Evolutionary conservation across 2,113 vertebrate species (phyloP), one percentile per base, ranked within the genome.

Genomic region (Parus major): DNA sequence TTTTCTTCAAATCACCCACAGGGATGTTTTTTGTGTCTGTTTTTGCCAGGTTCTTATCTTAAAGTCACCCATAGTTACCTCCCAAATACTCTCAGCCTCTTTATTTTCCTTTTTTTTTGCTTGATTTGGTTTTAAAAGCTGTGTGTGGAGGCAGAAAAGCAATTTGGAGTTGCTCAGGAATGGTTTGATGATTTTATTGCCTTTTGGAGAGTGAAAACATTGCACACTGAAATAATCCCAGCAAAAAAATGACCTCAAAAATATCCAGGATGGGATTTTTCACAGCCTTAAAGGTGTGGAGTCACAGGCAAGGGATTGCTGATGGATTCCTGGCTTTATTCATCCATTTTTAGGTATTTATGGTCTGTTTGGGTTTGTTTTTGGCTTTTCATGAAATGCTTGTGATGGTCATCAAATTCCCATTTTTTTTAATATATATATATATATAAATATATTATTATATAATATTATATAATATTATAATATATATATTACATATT

Each of bases 281-380:
- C 22, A 12, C 20, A 14, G 15, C 33, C 49, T n/a, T 27, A 8
- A 17, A 69, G 65, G 10, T 15, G 17, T 64, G 65, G 57, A 36
- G 68, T 35, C 15, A 3, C 33, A 60, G 52, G 17, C 0, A 0
- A 9, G 27, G 44, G 44, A 10, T 52, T 92, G 47, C 29, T 77
- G 33, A 7, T 59, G 64, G 42, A 22, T 66, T 84, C 25, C 56
- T 66, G 9, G 1, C 4, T 91, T 80, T 64, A 15, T 33, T 27
- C 3, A 33, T 8, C 47, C 3, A 0, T 66, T 59, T 36, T n/a
- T 53, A 0, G 7, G 0, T 21, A 19, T 72, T 36, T 69, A 9
- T 80, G 47, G 16, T 52, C 50, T 56, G 10, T 76, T n/a, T 56
- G 49, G 5, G 7, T 72, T 82, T 68, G 39, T 39, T 39, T 39